Evolutionary conservation across 2,113 vertebrate genomes (phyloP), one percentile per base, ranked within the genome.

Genomic region (Chascanopsetta lugubris): DNA sequence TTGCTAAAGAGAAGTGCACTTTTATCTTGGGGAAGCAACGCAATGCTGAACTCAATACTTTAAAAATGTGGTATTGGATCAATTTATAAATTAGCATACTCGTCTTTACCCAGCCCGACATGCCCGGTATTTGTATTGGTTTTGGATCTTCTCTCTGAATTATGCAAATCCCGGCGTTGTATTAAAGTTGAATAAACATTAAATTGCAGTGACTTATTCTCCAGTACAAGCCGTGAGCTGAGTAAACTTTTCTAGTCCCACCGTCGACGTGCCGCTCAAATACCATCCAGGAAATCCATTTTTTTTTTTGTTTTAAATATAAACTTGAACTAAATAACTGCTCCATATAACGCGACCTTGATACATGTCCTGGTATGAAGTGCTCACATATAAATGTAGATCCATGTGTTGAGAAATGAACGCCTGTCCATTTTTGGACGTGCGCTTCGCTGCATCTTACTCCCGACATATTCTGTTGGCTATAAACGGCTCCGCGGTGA

Each of bases 341-440:
- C 21, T 54, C 27, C 27, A 53, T 53, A 53, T 53, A 12, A 3
- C 25, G 15, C 34, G 18, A 34, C 27, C 50, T 7, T 54, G 50
- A 20, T 29, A 32, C 5, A 21, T 20, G 18, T n/a, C 13, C 47
- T 26, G 12, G 1, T 17, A 17, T 11, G 26, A 24, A 32, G 12
- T 30, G 18, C 40, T 53, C 22, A 48, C 12, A 17, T 11, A 17
- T 11, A 17, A 48, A 55, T 4, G 4, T 4, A 17, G 20, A 49
- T 38, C 51, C 13, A 21, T 21, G 9, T 12, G 30, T 47, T 30
- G 20, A 25, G 49, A 45, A 60, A 49, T 49, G 1, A 66, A 43
- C 40, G 32, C 12, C 2, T 53, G 40, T 43, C 46, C 17, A 20
- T 69, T 61, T 65, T 22, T 42, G n/a, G 32, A 26, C 51, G 34